Evolutionary conservation across 2,888 invertebrate species (phyloP).

Genomic region (Hirtodrosophila confusa): DNA sequence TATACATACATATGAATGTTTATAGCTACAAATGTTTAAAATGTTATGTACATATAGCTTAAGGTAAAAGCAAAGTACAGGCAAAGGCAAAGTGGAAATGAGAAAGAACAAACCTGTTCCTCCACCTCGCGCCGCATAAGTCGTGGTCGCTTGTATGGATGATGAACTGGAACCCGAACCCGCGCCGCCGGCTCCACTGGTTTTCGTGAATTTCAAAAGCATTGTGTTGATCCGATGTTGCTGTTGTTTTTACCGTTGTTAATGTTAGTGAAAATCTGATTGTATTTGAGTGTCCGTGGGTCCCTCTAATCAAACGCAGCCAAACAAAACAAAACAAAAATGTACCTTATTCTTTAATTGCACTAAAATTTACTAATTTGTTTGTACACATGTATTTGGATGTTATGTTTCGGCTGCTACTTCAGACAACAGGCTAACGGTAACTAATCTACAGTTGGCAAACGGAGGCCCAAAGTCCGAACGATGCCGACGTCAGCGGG

Average conservation of each 20-base stretch:
- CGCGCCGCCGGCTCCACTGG: conserved; percentile 71
- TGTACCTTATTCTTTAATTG: conserved; percentile 5
- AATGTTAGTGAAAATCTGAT: conserved; percentile 12
- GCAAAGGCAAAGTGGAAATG: neutral
- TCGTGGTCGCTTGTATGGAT: conserved; percentile 59
- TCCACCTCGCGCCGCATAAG: conserved; percentile 69
- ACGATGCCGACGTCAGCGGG: conserved; percentile 47
- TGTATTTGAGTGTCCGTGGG: conserved; percentile 15
- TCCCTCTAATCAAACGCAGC: conserved; percentile 4
- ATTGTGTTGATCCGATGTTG: conserved; percentile 58
- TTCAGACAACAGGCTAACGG: conserved; percentile 32
- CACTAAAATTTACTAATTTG: conserved; percentile 18
- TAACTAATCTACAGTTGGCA: conserved; percentile 26
- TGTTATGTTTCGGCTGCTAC: conserved; percentile 11
- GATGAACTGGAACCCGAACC: conserved; percentile 68
- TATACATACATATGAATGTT: too few species aligned
- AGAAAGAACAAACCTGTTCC: conserved; percentile 79
- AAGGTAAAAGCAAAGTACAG: conserved; percentile 21
- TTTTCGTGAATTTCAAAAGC: conserved; percentile 81
- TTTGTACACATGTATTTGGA: conserved; percentile 5
- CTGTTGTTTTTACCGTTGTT: conserved; percentile 19
- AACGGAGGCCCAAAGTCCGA: conserved; percentile 50
- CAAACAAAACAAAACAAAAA: conserved; percentile 19
- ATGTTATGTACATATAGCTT: too few species aligned
- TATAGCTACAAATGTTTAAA: too few species aligned